A percentile compares a stretch with the other conserved stretches of the same genome.
Conservation (phyloP, 2,888 invertebrate species). For the Pherbina coryleti region DNA sequence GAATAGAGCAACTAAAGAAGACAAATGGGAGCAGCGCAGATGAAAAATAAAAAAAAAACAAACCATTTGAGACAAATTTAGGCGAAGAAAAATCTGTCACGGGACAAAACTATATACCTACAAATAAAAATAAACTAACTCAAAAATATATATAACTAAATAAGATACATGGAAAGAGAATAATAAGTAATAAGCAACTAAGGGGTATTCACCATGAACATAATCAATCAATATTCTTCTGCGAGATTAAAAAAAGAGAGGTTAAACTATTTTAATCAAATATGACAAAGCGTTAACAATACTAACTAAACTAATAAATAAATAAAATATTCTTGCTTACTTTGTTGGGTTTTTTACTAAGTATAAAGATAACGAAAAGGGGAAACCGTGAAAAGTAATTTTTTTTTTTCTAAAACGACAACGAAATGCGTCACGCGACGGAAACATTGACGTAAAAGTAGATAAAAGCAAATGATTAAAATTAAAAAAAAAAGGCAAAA, state of each 20-base stretch:
- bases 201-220: no score
- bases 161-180: neutral
- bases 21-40: neutral
- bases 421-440: neutral
- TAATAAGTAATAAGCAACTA: neutral
- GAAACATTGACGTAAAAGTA: slow-evolving; percentile 29
- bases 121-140: no score
- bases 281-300: no score
- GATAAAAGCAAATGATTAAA: neutral
- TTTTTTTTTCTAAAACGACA: neutral
- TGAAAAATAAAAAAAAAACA: neutral
- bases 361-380: neutral
- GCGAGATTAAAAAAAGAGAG: no score
- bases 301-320: neutral
- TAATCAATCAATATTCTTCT: no score
- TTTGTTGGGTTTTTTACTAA: neutral
- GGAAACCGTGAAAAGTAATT: neutral
- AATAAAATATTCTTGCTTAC: neutral
- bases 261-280: no score
- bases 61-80: neutral
- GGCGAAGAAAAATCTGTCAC: no score
- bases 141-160: no score
- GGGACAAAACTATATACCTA: no score
- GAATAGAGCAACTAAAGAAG: neutral
- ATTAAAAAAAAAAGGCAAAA: neutral